Evolutionary conservation across 2,888 invertebrate genomes (phyloP), one percentile per base, ranked within the genome.

Genomic region (Atrina japonica): DNA sequence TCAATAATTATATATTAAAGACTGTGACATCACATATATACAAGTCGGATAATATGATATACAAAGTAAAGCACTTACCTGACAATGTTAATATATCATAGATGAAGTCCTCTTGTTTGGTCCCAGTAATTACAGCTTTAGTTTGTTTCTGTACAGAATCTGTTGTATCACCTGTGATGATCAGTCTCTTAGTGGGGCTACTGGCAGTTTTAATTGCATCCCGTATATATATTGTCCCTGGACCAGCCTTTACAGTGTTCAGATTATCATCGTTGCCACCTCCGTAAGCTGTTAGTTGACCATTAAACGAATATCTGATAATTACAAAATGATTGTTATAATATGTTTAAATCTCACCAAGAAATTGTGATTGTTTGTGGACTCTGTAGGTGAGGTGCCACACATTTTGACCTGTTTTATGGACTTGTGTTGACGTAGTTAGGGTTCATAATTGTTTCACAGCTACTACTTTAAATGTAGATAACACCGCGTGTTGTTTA

Each of bases 221-320:
- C 21, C 70, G 45, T 14, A 83, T 66, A 60, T 81, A 86, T 21
- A 85, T 69, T 23, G 86, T 83, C 25, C 86, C 86, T 3, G 86
- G 80, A 18, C 84, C 86, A 30, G 83, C 85, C 55, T 79, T 82
- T 9, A 82, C 69, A 11, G 78, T 76, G 14, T 69, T 69, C 21
- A 73, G 35, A 23, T 75, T 67, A 21, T 74, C 52, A 25, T 73
- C 76, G 61, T 81, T 81, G 5, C 82, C 82, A 5, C 75, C 80
- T 16, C 86, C 86, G 63, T 76, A 84, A 5, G 83, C 81, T 18
- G 76, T 80, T 25, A 81, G 60, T 5, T 58, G 43, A 25, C 86
- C 86, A 64, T 64, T 52, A 61, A 82, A 85, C 1, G 64, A 41
- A 61, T 74, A 79, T 5, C 83, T 84, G 56, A 7, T 68, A 64